A percentile compares a stretch with the other conserved stretches of the same genome.
Conservation (phyloP, 2,888 invertebrate species). For the Brachyopa scutellaris region DNA sequence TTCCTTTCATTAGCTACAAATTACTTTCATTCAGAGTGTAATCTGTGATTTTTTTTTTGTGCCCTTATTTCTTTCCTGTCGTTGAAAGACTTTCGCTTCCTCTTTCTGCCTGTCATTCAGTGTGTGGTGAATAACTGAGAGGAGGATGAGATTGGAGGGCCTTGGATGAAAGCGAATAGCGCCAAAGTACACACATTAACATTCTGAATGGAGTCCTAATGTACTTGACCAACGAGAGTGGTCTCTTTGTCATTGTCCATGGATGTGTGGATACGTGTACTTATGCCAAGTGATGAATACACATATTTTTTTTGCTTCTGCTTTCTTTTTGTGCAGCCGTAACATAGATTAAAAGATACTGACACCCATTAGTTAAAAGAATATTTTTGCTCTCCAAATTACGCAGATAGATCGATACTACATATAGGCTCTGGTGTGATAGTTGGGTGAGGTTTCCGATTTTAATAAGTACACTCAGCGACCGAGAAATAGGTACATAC, state of each 20-base stretch:
- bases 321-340: neutral
- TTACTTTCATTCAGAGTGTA: slow-evolving; percentile 64
- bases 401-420: slow-evolving; percentile 20
- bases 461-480: slow-evolving; percentile 7
- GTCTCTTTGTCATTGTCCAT: slow-evolving; percentile 60
- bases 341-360: slow-evolving; percentile 42
- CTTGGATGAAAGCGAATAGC: slow-evolving; percentile 48
- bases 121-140: slow-evolving; percentile 25
- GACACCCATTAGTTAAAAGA: slow-evolving; percentile 53
- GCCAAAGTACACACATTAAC: slow-evolving; percentile 68
- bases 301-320: slow-evolving; percentile 28
- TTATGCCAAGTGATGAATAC: slow-evolving; percentile 59
- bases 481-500: neutral
- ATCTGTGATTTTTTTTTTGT: slow-evolving; percentile 56
- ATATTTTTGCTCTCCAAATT: slow-evolving; percentile 26
- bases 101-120: slow-evolving; percentile 47
- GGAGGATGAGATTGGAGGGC: slow-evolving; percentile 13
- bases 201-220: slow-evolving; percentile 67
- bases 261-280: slow-evolving; percentile 49
- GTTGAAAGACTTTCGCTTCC: slow-evolving; percentile 47
- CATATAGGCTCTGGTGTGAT: neutral
- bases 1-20: slow-evolving; percentile 67
- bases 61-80: slow-evolving; percentile 18
- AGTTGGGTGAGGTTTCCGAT: neutral
- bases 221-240: slow-evolving; percentile 60